Conservation (phyloP, 2,113 vertebrate species). For the Illadopsis cleaveri region DNA sequence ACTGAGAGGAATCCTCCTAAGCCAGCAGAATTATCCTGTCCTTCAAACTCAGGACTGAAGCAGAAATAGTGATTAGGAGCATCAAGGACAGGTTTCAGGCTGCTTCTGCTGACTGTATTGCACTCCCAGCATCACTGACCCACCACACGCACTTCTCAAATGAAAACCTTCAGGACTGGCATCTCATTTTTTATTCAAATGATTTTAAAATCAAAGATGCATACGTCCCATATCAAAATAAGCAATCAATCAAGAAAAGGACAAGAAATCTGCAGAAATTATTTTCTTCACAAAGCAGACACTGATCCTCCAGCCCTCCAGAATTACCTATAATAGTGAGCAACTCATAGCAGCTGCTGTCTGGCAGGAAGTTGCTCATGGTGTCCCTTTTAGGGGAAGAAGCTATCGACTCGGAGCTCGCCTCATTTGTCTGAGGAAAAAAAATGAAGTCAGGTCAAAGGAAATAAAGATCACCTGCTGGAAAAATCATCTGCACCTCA, state of each 20-base stretch:
- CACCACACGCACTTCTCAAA: not conserved
- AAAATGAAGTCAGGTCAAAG: slow-evolving; percentile 33
- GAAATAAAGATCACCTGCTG: not conserved
- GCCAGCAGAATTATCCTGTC: not conserved
- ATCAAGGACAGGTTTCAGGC: not conserved
- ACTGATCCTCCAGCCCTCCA: not conserved
- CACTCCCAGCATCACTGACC: not conserved
- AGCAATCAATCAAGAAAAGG: not conserved
- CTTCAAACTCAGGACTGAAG: not conserved
- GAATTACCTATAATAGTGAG: slow-evolving; percentile 86
- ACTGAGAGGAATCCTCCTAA: not conserved
- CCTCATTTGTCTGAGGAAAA: slow-evolving; percentile 87
- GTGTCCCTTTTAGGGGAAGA: slow-evolving; percentile 83
- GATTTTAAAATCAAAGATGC: not conserved
- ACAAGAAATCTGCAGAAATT: not conserved
- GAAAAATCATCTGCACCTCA: not conserved
- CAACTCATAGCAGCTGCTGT: slow-evolving; percentile 89
- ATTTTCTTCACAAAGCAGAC: not conserved
- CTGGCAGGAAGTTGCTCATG: slow-evolving; percentile 91
- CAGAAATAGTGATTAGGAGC: not conserved
- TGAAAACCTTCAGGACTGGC: not conserved
- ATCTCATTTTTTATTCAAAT: not conserved
- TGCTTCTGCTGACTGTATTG: not conserved
- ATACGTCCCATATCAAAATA: not conserved
- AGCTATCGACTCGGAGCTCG: slow-evolving; percentile 90